Evolutionary conservation across 2,888 invertebrate species (phyloP), one percentile per base, ranked within the genome.

Genomic region (Oligia strigilis): DNA sequence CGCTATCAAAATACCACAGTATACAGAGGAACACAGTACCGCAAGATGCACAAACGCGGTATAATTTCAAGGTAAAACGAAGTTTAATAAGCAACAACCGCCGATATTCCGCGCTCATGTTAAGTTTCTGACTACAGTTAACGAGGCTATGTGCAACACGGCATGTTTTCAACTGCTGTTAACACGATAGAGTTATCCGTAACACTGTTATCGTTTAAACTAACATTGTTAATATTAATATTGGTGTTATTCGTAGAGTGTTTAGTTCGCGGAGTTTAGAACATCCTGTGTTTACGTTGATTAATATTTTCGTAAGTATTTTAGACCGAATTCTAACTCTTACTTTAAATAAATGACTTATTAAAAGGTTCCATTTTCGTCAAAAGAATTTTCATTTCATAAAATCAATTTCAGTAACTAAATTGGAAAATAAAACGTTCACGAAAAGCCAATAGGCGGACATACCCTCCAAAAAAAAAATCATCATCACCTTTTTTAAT

Each of bases 81-180:
- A 95, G 92, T 95, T 95, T 94, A 95, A 95, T 95, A 94, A 94
- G 93, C 92, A 91, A 87, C 89, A 91, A 94, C 94, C 94, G 86
- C 94, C 89, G 89, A 91, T 93, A 93, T 92, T 92, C 89, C 89
- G 73, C 88, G 85, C 81, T 85, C 86, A 85, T 82, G 88, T 91
- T 90, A 92, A 91, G 91, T 92, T 92, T 88, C 90, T 84, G 89
- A 88, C 88, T 91, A 80, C 80, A 89, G 90, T 91, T 94, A 94
- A 93, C 93, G 90, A 93, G 92, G 90, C 91, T 90, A 92, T 93
- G 85, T 89, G 91, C 91, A 90, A 90, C 90, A 87, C 88, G 90
- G 88, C 90, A 90, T 91, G 93, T 93, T 94, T 92, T 91, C 92
- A 92, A 93, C 92, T 86, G 81, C 80, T 87, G 84, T 92, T 92